Conservation (phyloP, 2,888 invertebrate genomes). For the Piscicola geometra region DNA sequence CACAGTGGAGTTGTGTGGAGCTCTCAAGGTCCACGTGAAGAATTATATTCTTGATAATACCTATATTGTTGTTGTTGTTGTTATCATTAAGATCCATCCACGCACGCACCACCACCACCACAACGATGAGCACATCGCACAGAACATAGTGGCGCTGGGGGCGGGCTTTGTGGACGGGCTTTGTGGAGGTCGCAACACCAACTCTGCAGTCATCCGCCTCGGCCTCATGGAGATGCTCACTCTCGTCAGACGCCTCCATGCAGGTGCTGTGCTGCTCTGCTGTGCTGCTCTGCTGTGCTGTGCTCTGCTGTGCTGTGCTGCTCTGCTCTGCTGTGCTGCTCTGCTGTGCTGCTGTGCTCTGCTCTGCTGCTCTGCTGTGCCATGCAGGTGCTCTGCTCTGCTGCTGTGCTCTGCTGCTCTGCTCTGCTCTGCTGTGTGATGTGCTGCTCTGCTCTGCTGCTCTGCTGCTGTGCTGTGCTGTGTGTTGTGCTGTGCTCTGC, state of each 20-base stretch:
- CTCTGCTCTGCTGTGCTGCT: background rate
- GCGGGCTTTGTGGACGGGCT: constrained; percentile 96
- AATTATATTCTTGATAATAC: no score
- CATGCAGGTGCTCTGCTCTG: no score
- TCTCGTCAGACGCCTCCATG: constrained; percentile 67
- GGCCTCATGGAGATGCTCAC: constrained; percentile 98
- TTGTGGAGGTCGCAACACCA: constrained; percentile 90
- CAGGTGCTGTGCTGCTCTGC: background rate
- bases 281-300: no score
- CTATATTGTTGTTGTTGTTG: no score
- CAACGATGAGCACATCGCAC: no score
- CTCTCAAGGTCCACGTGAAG: constrained; percentile 89
- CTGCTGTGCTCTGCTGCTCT: background rate
- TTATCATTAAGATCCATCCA: no score
- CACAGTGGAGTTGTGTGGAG: constrained; percentile 96
- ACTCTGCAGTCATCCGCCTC: constrained; percentile 91
- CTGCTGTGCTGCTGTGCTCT: background rate
- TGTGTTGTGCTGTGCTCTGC: no score
- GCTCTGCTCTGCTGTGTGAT: background rate
- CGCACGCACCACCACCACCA: no score
- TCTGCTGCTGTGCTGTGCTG: background rate
- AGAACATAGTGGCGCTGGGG: constrained; percentile 96
- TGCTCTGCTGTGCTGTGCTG: background rate
- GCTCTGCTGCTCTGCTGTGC: background rate
- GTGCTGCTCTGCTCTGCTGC: background rate